Conservation (phyloP, 1,140 invertebrate genomes). For the Idris sp. region DNA sequence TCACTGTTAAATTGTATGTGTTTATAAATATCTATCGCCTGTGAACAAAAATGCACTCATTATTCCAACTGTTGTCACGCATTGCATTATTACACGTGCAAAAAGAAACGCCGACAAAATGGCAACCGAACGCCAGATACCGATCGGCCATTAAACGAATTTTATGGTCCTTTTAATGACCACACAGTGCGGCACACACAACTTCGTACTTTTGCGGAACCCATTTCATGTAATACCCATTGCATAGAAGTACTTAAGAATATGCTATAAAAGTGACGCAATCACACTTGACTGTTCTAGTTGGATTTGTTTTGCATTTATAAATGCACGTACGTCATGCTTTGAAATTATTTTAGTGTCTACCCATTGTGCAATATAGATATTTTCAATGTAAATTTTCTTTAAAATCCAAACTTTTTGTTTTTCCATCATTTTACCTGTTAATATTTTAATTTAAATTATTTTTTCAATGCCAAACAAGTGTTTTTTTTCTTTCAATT, state of each 20-base stretch:
- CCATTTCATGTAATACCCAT: slow-evolving; percentile 49
- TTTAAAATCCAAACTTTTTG: background rate
- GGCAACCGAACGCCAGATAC: slow-evolving; percentile 60
- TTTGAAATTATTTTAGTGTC: slow-evolving; percentile 47
- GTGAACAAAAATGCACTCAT: slow-evolving; percentile 58
- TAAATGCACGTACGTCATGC: slow-evolving; percentile 44
- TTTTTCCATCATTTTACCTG: no score
- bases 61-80: slow-evolving; percentile 54
- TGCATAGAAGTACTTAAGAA: slow-evolving; percentile 54
- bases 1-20: slow-evolving; percentile 22
- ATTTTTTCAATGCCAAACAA: no score
- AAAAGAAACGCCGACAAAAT: slow-evolving; percentile 63
- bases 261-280: slow-evolving; percentile 60
- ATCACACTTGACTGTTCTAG: slow-evolving; percentile 49
- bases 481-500: no score
- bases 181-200: slow-evolving; percentile 32
- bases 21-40: slow-evolving; percentile 33
- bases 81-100: slow-evolving; percentile 53
- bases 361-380: slow-evolving; percentile 26
- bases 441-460: no score
- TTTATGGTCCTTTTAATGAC: slow-evolving; percentile 62
- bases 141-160: slow-evolving; percentile 57
- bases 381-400: slow-evolving; percentile 16
- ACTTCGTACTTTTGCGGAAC: slow-evolving; percentile 59
- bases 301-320: slow-evolving; percentile 49